Percentiles rank a stretch among this genome's conserved stretches.
Evolutionary conservation across 2,888 invertebrate species (phyloP).

Genomic region (Eristalis tenax): DNA sequence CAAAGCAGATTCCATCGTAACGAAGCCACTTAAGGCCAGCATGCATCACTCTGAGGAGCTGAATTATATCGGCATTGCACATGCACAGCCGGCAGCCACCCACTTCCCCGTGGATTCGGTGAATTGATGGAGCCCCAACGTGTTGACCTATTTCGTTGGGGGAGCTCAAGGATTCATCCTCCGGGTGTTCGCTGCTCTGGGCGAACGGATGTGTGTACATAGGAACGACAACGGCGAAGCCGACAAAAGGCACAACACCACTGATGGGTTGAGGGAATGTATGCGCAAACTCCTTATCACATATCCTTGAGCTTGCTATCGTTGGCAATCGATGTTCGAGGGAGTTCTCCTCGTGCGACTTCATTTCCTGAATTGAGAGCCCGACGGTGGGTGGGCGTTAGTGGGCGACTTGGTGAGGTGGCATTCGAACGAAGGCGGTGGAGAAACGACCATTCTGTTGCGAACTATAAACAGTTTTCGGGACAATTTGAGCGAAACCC

Average conservation of each 20-base stretch:
- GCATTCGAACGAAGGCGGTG: background rate
- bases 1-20: slow-evolving; percentile 11
- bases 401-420: background rate
- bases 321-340: background rate
- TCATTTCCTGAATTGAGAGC: slow-evolving; percentile 5
- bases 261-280: background rate
- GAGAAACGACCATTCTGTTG: slow-evolving; percentile 5
- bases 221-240: background rate
- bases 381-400: background rate
- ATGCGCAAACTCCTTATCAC: slow-evolving; percentile 34
- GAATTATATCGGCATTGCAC: slow-evolving; percentile 48
- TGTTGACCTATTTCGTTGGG: slow-evolving; percentile 44
- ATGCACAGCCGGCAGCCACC: slow-evolving; percentile 13
- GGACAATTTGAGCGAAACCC: slow-evolving; percentile 33
- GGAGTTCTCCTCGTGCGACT: slow-evolving; percentile 22
- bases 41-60: slow-evolving; percentile 35
- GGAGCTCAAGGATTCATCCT: slow-evolving; percentile 19
- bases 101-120: background rate
- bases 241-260: background rate
- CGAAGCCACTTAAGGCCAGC: slow-evolving; percentile 46
- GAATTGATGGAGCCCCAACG: slow-evolving; percentile 10
- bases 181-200: slow-evolving; percentile 3
- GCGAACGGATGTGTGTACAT: slow-evolving; percentile 12
- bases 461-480: slow-evolving; percentile 41
- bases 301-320: background rate